Conservation (phyloP, 2,888 invertebrate species). For the Aradus depressus region DNA sequence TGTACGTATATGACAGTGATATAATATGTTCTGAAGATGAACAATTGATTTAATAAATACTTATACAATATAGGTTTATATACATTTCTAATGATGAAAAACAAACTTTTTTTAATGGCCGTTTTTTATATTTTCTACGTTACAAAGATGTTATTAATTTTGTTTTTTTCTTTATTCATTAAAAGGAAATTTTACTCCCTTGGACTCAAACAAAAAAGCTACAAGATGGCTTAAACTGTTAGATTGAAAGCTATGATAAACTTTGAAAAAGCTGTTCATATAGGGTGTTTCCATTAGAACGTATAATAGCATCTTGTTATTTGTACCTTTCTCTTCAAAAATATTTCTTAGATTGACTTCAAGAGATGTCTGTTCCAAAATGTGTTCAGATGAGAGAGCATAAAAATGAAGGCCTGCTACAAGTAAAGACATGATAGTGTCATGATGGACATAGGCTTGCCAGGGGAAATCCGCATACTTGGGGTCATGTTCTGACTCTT, state of each 20-base stretch:
- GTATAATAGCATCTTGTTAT: slow-evolving; percentile 5
- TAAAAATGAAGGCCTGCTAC: slow-evolving; percentile 15
- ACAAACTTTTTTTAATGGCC: not conserved
- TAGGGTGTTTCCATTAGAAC: slow-evolving; percentile 6
- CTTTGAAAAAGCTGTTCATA: slow-evolving; percentile 13
- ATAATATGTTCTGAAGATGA: no score
- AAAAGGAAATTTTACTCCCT: not conserved
- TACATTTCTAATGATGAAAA: not conserved
- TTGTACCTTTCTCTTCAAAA: slow-evolving; percentile 12
- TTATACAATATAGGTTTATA: no score
- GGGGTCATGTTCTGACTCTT: no score
- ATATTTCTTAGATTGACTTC: slow-evolving; percentile 7
- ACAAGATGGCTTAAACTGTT: slow-evolving; percentile 1
- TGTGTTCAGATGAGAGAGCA: slow-evolving; percentile 18
- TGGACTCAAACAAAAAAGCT: not conserved
- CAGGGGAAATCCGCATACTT: no score
- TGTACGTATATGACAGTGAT: no score
- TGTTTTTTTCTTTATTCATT: slow-evolving; percentile 1
- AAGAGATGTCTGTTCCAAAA: slow-evolving; percentile 10
- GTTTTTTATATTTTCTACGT: not conserved
- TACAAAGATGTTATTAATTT: not conserved
- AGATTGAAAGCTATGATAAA: slow-evolving; percentile 1
- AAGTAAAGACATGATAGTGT: slow-evolving; percentile 4
- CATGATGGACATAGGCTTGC: slow-evolving; percentile 6
- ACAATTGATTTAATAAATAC: no score